A percentile compares a stretch with the other conserved stretches of the same genome.
phyloP scores from a whole-genome alignment of 2,888 invertebrate species.

The Xylocampa areola region DNA sequence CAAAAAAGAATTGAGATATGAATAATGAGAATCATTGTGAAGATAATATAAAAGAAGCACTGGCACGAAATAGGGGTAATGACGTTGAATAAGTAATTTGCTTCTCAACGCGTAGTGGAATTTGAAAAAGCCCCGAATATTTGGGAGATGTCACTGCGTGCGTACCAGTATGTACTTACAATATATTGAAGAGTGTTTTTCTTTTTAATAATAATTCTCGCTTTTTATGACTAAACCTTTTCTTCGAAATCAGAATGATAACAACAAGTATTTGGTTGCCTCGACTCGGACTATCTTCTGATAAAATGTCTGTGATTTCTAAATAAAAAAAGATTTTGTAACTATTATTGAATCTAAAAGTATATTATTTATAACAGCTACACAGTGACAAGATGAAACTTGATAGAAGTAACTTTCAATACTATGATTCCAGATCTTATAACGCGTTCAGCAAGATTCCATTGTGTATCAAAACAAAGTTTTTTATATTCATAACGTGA shows the following conservation, averaged over 20 bases:
- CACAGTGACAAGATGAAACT: no score
- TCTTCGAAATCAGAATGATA: no score
- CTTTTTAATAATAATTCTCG: not conserved
- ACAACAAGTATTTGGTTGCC: no score
- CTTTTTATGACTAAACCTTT: no score
- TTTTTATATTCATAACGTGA: conserved; percentile 24
- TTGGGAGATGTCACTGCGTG: conserved; percentile 13
- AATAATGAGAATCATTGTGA: conserved; percentile 78
- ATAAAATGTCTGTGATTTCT: no score
- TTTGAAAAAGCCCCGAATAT: conserved; percentile 31
- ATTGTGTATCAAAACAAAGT: conserved; percentile 19
- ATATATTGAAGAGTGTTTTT: not conserved
- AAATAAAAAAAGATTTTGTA: no score
- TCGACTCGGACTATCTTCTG: no score
- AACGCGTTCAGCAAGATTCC: not conserved
- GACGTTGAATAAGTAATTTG: conserved; percentile 68
- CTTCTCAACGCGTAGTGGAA: conserved; percentile 34
- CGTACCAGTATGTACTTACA: conserved; percentile 7
- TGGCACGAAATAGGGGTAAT: conserved; percentile 70
- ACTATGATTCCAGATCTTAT: not conserved
- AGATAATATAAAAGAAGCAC: conserved; percentile 72
- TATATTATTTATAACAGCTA: no score
- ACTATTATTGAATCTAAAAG: no score
- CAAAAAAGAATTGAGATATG: conserved; percentile 73
- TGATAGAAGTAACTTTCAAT: no score